Percentiles rank a stretch among this genome's conserved stretches.
These are phyloP conservation scores for Plagiodera versicolora DNA, from an alignment of 2,888 invertebrate genomes.

Conservation along the genomic window DNA sequence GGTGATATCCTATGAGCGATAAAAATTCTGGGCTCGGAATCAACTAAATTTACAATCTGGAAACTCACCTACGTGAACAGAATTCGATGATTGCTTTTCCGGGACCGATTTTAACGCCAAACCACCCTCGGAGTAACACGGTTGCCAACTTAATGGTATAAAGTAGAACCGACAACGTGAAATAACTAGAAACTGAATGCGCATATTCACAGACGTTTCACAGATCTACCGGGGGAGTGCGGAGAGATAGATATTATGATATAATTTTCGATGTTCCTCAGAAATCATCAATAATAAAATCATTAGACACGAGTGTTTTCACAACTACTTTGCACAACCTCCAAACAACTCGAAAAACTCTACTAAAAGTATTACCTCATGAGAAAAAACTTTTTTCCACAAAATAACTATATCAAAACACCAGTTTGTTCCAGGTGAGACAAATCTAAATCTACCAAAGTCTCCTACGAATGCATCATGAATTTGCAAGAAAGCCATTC, in stretches of 20 bases:
- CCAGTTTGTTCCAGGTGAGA: not conserved
- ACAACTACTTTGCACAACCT: not conserved
- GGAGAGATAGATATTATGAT: not conserved
- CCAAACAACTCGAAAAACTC: not conserved
- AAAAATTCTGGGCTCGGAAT: conserved; percentile 1
- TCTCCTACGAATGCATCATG: not conserved
- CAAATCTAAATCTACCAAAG: not conserved
- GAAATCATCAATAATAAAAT: no score
- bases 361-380: not conserved
- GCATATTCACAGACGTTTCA: conserved; percentile 44
- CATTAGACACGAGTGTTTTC: no score
- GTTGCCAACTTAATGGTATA: conserved; percentile 55
- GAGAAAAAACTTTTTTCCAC: not conserved
- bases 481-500: not conserved
- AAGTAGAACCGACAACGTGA: conserved; percentile 55
- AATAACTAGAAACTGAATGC: conserved; percentile 46
- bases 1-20: not conserved
- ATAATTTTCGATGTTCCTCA: no score
- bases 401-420: not conserved
- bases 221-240: not conserved
- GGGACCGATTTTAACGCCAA: conserved; percentile 46
- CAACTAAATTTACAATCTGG: conserved; percentile 16
- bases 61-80: conserved; percentile 29
- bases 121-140: conserved; percentile 56
- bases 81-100: conserved; percentile 39